phyloP scores from a whole-genome alignment of 2,888 invertebrate species.

The Pasiphila rectangulata region DNA sequence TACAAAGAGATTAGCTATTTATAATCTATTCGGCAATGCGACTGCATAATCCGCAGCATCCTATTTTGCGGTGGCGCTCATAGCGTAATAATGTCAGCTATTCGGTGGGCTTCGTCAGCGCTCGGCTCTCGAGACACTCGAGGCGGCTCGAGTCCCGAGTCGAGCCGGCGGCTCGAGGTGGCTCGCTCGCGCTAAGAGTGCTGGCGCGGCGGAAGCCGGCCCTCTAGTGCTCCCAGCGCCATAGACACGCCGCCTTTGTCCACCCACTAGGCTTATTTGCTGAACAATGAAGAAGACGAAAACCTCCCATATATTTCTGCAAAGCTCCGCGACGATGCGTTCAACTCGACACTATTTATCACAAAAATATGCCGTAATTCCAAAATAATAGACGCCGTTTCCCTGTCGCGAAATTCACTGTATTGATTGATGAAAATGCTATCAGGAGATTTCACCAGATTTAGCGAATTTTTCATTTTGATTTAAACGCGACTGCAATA shows the following conservation, averaged over 20 bases:
- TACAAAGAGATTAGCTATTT: slow-evolving; percentile 5
- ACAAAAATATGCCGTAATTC: slow-evolving; percentile 55
- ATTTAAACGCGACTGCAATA: slow-evolving; percentile 59
- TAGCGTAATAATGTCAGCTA: slow-evolving; percentile 67
- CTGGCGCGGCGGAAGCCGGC: slow-evolving; percentile 77
- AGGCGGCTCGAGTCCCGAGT: slow-evolving; percentile 47
- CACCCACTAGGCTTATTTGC: slow-evolving; percentile 80
- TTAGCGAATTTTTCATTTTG: slow-evolving; percentile 70
- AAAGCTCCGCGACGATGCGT: slow-evolving; percentile 46
- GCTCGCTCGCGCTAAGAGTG: slow-evolving; percentile 64
- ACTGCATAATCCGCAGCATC: slow-evolving; percentile 56
- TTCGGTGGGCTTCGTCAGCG: slow-evolving; percentile 72
- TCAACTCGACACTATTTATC: slow-evolving; percentile 51
- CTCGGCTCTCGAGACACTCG: slow-evolving; percentile 69
- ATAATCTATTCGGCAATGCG: slow-evolving; percentile 38
- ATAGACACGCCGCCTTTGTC: slow-evolving; percentile 77
- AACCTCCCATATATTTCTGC: slow-evolving; percentile 63
- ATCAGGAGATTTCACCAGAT: slow-evolving; percentile 67
- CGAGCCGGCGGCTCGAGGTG: slow-evolving; percentile 55
- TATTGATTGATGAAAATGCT: slow-evolving; percentile 73
- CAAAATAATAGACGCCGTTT: slow-evolving; percentile 54
- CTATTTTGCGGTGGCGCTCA: slow-evolving; percentile 58
- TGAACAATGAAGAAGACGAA: slow-evolving; percentile 79
- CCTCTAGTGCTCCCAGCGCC: slow-evolving; percentile 63
- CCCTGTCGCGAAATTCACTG: slow-evolving; percentile 59